Evolutionary conservation across 2,797 vertebrate species (phyloP).

Genomic region (Emys orbicularis): DNA sequence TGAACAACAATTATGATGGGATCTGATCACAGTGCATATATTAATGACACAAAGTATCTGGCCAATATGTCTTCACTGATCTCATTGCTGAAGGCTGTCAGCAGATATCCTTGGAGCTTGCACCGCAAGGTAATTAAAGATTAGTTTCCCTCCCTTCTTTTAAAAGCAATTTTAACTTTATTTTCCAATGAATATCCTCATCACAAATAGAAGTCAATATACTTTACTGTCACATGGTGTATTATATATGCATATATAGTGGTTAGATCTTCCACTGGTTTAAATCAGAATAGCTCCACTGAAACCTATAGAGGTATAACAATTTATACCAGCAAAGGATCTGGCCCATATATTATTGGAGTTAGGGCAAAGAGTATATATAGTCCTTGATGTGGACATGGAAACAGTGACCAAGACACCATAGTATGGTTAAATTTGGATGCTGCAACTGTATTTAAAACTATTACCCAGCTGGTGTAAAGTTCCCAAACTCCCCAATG

Average conservation of each 20-base stretch:
- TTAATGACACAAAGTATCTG: slow-evolving; percentile 51
- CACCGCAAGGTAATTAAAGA: slow-evolving; percentile 48
- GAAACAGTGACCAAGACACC: not conserved
- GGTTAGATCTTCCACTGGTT: not conserved
- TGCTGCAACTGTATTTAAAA: not conserved
- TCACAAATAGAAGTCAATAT: not conserved
- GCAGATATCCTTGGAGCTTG: slow-evolving; percentile 8
- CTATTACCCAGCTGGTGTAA: not conserved
- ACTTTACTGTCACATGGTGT: not conserved
- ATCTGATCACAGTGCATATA: slow-evolving; percentile 42
- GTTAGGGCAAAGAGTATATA: not conserved
- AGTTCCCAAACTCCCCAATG: not conserved
- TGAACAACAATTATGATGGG: slow-evolving; percentile 53
- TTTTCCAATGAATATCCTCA: not conserved
- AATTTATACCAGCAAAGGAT: not conserved
- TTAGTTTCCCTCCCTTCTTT: not conserved
- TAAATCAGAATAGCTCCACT: not conserved
- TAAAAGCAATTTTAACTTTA: slow-evolving; percentile 54
- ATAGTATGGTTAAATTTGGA: not conserved
- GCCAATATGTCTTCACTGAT: slow-evolving; percentile 43
- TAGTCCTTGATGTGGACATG: not conserved
- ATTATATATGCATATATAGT: not conserved
- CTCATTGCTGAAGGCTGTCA: slow-evolving; percentile 31
- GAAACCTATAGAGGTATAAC: not conserved
- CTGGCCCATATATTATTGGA: not conserved